These are phyloP conservation scores for Xestia ashworthii DNA, from an alignment of 2,888 invertebrate genomes.

Conservation along the genomic window DNA sequence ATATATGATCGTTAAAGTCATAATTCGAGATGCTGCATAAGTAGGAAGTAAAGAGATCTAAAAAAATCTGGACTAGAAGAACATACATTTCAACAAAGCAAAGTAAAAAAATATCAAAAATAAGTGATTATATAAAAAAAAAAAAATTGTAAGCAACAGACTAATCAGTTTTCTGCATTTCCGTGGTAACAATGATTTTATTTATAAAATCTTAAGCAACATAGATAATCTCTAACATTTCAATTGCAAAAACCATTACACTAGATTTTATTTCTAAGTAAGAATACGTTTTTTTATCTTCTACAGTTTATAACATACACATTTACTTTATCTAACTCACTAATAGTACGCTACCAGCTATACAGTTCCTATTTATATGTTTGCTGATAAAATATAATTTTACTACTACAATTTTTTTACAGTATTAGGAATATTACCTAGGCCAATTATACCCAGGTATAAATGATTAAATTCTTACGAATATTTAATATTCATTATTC, in stretches of 20 bases:
- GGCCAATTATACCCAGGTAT: constrained; percentile 3
- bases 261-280: neutral
- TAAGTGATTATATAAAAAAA: neutral
- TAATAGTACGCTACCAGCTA: neutral
- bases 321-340: neutral
- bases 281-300: neutral
- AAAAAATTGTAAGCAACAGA: neutral
- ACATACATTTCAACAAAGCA: constrained; percentile 9
- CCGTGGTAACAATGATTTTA: neutral
- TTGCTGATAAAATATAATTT: constrained; percentile 17
- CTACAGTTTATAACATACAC: neutral
- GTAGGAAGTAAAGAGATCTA: constrained; percentile 1
- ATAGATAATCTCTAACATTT: neutral
- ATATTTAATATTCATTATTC: constrained; percentile 26
- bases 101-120: constrained; percentile 4
- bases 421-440: neutral
- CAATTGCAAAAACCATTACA: constrained; percentile 6
- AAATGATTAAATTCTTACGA: neutral
- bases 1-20: neutral
- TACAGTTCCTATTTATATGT: constrained; percentile 4
- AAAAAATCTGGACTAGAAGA: constrained; percentile 21
- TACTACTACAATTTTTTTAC: neutral
- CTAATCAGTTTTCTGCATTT: neutral
- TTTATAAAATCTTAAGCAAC: neutral
- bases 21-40: constrained; percentile 5